These are phyloP conservation scores for Trachops cirrhosus DNA, from an alignment of 2,797 vertebrate species.

Conservation along the genomic window DNA sequence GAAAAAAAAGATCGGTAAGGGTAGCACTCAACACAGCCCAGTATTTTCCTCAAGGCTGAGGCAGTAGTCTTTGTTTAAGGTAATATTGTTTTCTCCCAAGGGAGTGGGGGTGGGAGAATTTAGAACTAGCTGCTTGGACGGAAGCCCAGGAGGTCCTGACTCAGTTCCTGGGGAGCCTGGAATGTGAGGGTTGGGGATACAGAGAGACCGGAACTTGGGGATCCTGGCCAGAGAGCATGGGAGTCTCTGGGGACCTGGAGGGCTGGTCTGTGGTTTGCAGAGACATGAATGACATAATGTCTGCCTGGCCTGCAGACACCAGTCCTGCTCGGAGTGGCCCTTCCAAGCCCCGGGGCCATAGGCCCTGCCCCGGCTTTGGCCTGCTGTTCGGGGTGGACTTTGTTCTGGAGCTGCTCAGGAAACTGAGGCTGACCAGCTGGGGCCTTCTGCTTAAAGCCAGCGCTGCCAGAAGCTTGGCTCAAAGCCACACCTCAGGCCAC, in stretches of 20 bases:
- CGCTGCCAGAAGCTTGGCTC: not conserved
- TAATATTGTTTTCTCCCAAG: slow-evolving; percentile 53
- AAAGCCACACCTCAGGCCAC: not conserved
- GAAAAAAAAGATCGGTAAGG: not conserved
- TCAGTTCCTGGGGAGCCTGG: slow-evolving; percentile 47
- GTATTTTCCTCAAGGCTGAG: slow-evolving; percentile 22
- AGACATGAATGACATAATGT: slow-evolving; percentile 64
- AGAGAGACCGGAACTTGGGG: not conserved
- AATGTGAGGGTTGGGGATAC: not conserved
- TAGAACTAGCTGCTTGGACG: slow-evolving; percentile 31
- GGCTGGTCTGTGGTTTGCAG: slow-evolving; percentile 60
- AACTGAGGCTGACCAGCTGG: not conserved
- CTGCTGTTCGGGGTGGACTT: not conserved
- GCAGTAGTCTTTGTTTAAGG: slow-evolving; percentile 39
- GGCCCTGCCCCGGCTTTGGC: not conserved
- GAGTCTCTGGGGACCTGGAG: slow-evolving; percentile 12
- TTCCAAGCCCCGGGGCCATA: not conserved
- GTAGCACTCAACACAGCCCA: not conserved
- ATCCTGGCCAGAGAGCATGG: slow-evolving; percentile 1
- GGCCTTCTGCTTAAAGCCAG: not conserved
- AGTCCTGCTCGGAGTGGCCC: not conserved
- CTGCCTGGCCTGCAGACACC: slow-evolving; percentile 36
- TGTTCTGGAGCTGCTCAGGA: not conserved
- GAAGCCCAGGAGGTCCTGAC: slow-evolving; percentile 48
- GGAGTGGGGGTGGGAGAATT: not conserved